Conservation (phyloP, 2,888 invertebrate species). For the Campoplex nolae region DNA sequence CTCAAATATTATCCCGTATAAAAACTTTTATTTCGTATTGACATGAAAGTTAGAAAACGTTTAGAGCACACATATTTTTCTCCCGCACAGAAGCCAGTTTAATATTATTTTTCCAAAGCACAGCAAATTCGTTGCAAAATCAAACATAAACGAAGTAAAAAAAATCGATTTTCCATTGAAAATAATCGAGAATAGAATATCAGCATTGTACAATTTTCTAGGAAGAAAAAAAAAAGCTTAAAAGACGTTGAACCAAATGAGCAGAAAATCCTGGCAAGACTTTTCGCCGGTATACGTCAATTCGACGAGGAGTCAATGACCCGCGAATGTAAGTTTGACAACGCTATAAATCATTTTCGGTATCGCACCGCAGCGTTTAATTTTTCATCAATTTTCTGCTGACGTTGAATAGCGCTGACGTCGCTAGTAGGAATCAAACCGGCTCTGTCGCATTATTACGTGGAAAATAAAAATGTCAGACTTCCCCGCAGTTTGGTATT, state of each 20-base stretch:
- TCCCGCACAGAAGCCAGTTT: not conserved
- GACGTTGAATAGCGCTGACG: constrained; percentile 67
- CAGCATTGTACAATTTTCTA: too few relatives aligned
- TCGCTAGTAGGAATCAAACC: constrained; percentile 28
- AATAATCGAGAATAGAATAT: too few relatives aligned
- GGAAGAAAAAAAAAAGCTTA: too few relatives aligned
- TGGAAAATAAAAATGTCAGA: not conserved
- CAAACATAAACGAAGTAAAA: not conserved
- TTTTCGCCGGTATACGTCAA: constrained; percentile 18
- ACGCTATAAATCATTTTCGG: constrained; percentile 79
- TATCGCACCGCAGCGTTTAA: constrained; percentile 68
- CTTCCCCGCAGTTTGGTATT: constrained; percentile 10
- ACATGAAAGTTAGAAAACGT: not conserved
- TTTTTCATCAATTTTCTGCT: constrained; percentile 56
- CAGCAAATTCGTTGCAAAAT: not conserved
- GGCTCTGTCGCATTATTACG: constrained; percentile 34
- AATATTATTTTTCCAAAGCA: not conserved
- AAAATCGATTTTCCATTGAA: too few relatives aligned
- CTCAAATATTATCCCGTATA: not conserved
- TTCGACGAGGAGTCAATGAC: constrained; percentile 75
- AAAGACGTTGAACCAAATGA: not conserved
- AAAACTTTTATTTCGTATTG: not conserved
- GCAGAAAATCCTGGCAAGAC: not conserved
- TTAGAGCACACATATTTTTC: not conserved
- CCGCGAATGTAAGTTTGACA: constrained; percentile 70